phyloP scores from a whole-genome alignment of 2,113 vertebrate species.

The Megaceryle torquata region DNA sequence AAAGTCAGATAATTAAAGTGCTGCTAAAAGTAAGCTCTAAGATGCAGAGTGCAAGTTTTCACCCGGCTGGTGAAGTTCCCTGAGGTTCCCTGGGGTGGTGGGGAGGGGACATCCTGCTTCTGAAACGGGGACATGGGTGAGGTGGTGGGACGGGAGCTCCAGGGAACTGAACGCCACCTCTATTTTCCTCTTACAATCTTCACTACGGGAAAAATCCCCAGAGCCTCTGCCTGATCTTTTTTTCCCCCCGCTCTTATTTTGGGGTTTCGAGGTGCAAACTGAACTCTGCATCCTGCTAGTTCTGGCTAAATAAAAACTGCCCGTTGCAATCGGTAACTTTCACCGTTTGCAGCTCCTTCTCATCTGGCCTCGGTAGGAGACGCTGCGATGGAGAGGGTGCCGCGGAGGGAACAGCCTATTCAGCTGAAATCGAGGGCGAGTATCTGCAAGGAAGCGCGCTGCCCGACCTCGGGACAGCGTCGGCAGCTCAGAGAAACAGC shows the following conservation, averaged over 20 bases:
- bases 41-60: background rate
- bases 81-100: too few relatives aligned
- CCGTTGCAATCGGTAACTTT: background rate
- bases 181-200: background rate
- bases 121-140: accelerated
- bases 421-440: background rate
- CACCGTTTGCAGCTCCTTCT: background rate
- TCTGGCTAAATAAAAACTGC: background rate
- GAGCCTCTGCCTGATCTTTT: background rate
- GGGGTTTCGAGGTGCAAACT: background rate
- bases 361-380: background rate
- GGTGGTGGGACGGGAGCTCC: background rate
- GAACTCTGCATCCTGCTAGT: background rate
- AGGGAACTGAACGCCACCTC: background rate
- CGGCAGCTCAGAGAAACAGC: background rate
- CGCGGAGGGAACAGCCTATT: accelerated
- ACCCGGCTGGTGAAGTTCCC: background rate
- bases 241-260: background rate
- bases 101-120: background rate
- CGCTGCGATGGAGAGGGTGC: background rate
- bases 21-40: background rate
- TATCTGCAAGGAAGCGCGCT: background rate
- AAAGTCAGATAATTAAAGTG: background rate
- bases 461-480: background rate
- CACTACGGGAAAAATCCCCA: background rate